Evolutionary conservation across 2,113 vertebrate species (phyloP).

Genomic region (Capricornis sumatraensis): DNA sequence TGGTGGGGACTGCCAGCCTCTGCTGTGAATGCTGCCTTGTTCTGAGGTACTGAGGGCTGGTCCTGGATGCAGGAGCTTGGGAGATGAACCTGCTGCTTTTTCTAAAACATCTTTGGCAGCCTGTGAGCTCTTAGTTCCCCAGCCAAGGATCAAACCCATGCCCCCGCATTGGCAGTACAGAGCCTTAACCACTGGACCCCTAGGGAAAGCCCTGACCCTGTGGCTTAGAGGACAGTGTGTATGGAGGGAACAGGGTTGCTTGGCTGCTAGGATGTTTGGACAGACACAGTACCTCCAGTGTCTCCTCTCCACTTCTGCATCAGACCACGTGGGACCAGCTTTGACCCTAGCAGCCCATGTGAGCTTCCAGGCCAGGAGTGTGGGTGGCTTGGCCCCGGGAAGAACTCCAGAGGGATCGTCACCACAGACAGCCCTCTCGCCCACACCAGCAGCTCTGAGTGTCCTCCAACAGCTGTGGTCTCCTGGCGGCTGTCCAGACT

Average conservation of each 20-base stretch:
- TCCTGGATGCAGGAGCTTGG: background rate
- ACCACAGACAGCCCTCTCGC: background rate
- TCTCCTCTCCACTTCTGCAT: background rate
- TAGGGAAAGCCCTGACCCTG: background rate
- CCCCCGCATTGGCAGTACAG: background rate
- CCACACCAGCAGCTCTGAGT: background rate
- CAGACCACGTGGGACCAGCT: background rate
- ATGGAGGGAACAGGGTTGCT: background rate
- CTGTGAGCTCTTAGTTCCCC: background rate
- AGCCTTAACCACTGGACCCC: background rate
- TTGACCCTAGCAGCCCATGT: background rate
- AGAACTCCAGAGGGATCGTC: background rate
- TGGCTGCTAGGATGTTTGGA: background rate
- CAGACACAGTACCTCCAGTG: background rate
- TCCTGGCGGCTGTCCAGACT: background rate
- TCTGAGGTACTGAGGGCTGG: accelerated
- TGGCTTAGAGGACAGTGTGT: background rate
- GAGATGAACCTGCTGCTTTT: background rate
- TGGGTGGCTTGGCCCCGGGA: background rate
- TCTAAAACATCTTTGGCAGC: background rate
- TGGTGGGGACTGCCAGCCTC: background rate
- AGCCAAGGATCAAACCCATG: background rate
- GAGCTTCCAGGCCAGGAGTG: background rate
- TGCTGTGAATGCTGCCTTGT: background rate
- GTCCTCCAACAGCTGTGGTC: background rate